phyloP scores from a whole-genome alignment of 2,113 vertebrate genomes.

The Tragelaphus scriptus region DNA sequence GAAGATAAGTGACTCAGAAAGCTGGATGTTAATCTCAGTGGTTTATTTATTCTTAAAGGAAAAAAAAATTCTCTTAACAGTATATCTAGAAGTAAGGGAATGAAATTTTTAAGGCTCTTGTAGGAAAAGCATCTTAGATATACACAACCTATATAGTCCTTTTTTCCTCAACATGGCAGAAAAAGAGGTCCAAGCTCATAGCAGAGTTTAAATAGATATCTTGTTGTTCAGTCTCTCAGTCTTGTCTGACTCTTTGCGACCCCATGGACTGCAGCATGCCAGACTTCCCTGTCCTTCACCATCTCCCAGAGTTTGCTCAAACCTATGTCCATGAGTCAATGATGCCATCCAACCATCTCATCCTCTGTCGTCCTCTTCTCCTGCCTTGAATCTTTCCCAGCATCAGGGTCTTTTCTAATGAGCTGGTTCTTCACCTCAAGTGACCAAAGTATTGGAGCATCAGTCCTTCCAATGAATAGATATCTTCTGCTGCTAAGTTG shows the following conservation, averaged over 20 bases:
- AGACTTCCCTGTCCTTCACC: background rate
- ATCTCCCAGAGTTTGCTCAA: background rate
- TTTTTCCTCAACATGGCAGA: background rate
- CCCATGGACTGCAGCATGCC: background rate
- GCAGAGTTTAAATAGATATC: background rate
- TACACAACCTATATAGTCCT: constrained; percentile 17
- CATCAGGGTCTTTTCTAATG: background rate
- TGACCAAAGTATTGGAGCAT: background rate
- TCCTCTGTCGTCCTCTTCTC: background rate
- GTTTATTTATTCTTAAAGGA: constrained; percentile 15
- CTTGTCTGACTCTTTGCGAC: accelerated
- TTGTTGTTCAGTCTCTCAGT: background rate
- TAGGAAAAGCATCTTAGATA: constrained; percentile 20
- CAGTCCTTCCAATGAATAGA: background rate
- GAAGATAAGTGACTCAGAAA: constrained; percentile 59
- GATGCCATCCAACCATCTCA: background rate
- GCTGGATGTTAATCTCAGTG: background rate
- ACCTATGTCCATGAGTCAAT: background rate
- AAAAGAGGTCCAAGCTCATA: background rate
- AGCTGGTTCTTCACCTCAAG: background rate
- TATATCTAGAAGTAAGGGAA: background rate
- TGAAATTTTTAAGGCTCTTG: background rate
- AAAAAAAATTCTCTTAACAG: constrained; percentile 21
- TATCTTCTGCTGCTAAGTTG: too few relatives aligned
- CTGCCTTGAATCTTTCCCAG: background rate